Conservation (phyloP, 2,113 vertebrate species). For the Cettia cetti region DNA sequence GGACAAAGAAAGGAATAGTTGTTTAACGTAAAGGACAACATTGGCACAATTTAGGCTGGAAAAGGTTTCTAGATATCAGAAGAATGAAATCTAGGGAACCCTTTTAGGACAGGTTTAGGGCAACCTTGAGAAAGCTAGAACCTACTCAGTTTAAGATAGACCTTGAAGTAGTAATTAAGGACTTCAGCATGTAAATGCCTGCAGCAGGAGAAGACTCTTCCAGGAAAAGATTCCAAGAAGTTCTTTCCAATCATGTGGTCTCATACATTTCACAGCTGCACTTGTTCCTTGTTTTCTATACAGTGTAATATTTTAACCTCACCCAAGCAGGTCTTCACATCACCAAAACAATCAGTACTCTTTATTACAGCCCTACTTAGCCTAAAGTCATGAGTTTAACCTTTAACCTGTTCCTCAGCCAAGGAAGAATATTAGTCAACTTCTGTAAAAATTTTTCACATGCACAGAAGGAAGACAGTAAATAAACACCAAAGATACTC, state of each 20-base stretch:
- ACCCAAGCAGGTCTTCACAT: neutral
- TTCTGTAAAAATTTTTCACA: neutral
- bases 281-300: neutral
- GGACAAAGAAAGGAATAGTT: neutral
- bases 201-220: neutral
- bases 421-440: neutral
- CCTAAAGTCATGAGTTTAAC: neutral
- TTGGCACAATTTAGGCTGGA: neutral
- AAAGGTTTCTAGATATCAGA: neutral
- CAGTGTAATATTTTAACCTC: neutral
- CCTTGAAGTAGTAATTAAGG: neutral
- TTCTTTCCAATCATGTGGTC: neutral
- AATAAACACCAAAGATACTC: neutral
- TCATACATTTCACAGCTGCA: neutral
- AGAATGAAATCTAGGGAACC: neutral
- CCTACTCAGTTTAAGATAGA: neutral
- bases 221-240: neutral
- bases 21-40: neutral
- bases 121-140: constrained; percentile 4
- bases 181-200: neutral
- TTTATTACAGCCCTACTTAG: neutral
- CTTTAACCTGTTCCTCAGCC: neutral
- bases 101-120: neutral
- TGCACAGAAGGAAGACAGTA: neutral
- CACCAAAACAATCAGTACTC: neutral